Evolutionary conservation across 2,113 vertebrate genomes (phyloP), one percentile per base, ranked within the genome.

Genomic region (Stomatorhinus ivindoensis): DNA sequence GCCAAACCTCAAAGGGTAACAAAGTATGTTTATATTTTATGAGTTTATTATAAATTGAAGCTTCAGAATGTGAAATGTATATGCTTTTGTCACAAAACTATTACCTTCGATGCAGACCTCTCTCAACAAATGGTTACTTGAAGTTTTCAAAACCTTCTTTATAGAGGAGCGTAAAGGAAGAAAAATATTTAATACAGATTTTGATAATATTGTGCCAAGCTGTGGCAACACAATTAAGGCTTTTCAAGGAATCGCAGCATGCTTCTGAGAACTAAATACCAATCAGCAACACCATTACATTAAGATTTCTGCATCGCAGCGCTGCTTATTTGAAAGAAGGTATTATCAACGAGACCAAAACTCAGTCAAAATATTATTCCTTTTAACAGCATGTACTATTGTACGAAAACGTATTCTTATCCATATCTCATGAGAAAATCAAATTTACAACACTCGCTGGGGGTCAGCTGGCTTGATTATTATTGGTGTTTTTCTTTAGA

Each of bases 21-120:
- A 80, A 76, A 73, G 39, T 80, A 39, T 80, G 73, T 80, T 80
- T 80, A 42, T 80, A 80, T 80, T 80, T 80, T 80, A 80, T 80
- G 73, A 42, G 13, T 80, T 80, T 80, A 42, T 80, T 80, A 80
- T 80, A 80, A 80, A 42, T 80, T 80, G 73, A 80, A 80, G 35
- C 73, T 80, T 39, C 35, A 17, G n/a, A 42, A 80, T 80, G 35
- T 42, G 73, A 80, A 80, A 80, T 80, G 17, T 42, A 17, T 8
- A 39, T 35, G 73, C 31, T 42, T 80, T 80, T 80, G 73, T 39
- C 31, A 80, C 35, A 80, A 80, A 80, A 42, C 35, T 19, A 42
- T 42, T 80, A 42, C 13, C 31, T 80, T 17, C 42, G 1, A 80
- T 80, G 35, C 73, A 80, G 13, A 39, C 73, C 35, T 80, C 4